Evolutionary conservation across 2,797 vertebrate genomes (phyloP), one percentile per base, ranked within the genome.

Genomic region (Chrysocyon brachyurus): DNA sequence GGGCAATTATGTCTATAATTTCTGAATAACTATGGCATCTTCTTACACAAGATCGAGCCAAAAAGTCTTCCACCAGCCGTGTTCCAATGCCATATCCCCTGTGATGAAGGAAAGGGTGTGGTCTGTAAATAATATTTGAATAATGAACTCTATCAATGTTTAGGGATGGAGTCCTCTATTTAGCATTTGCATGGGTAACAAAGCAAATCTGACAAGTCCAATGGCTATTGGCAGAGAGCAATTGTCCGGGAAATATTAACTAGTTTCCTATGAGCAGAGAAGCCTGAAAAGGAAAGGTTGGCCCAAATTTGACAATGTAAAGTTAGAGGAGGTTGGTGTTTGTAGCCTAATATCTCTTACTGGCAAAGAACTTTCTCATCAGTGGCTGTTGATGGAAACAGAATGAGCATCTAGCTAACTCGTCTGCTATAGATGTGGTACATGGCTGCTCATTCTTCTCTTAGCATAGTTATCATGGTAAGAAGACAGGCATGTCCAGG

Each of bases 21-120:
- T 99, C 99, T 81, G 98, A 98, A 75, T 99, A 99, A 97, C 98
- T 99, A 49, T 98, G 98, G 91, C 99, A 99, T 96, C 98, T 99
- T 94, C 97, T 98, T 94, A 99, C 98, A 83, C 98, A 98, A 57
- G 99, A 98, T 73, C 83, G 98, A 95, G 99, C 99, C 97, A 99
- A 97, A 97, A 99, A 99, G 84, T 99, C 99, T 97, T 99, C 99
- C 31, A 99, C 96, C 64, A 99, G 98, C 33, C 99, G 97, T 52
- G 98, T 46, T 5, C 99, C 99, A 89, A 99, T 99, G 90, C 97
- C 77, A 0, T 99, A 98, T 68, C 99, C 99, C 99, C 99, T 99
- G 94, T 70, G 73, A 97, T 52, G 82, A 97, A 97, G 77, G 75
- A 92, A 92, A 90, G 21, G 88, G 31, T 46, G 26, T 83, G 16